phyloP scores from a whole-genome alignment of 1,140 invertebrate species.

The Yoshiicerus persimilis region DNA sequence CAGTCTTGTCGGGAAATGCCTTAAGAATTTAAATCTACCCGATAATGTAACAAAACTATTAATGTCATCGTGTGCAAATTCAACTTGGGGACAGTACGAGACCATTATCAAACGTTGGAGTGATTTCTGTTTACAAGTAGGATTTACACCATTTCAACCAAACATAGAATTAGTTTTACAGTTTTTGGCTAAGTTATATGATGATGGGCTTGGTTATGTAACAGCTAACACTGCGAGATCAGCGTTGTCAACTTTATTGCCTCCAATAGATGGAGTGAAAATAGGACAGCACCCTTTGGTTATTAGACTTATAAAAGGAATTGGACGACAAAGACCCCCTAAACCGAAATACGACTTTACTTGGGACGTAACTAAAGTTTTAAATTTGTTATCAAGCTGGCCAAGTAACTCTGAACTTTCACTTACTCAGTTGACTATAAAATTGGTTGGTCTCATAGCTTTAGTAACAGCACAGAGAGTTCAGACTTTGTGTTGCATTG shows the following conservation, averaged over 20 bases:
- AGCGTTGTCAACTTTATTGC: too few relatives aligned
- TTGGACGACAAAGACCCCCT: not conserved
- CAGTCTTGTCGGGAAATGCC: not conserved
- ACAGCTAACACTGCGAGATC: too few relatives aligned
- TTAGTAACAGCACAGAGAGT: not conserved
- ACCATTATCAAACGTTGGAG: not conserved
- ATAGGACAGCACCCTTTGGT: too few relatives aligned
- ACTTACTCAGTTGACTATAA: not conserved
- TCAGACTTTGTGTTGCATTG: not conserved
- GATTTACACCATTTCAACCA: too few relatives aligned
- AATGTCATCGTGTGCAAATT: not conserved
- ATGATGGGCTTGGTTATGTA: too few relatives aligned
- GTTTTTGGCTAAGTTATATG: too few relatives aligned
- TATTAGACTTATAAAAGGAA: constrained; percentile 4
- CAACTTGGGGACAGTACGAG: not conserved
- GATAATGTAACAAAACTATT: not conserved
- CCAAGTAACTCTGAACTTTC: not conserved
- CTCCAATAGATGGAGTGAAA: too few relatives aligned
- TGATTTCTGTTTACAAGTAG: not conserved
- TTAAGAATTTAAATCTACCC: not conserved
- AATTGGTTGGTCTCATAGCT: not conserved
- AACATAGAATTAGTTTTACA: too few relatives aligned
- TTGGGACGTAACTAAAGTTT: not conserved
- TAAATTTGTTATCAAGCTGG: not conserved
- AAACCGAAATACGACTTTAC: not conserved